Evolutionary conservation across 2,113 vertebrate genomes (phyloP).

Genomic region (Dasyprocta punctata): DNA sequence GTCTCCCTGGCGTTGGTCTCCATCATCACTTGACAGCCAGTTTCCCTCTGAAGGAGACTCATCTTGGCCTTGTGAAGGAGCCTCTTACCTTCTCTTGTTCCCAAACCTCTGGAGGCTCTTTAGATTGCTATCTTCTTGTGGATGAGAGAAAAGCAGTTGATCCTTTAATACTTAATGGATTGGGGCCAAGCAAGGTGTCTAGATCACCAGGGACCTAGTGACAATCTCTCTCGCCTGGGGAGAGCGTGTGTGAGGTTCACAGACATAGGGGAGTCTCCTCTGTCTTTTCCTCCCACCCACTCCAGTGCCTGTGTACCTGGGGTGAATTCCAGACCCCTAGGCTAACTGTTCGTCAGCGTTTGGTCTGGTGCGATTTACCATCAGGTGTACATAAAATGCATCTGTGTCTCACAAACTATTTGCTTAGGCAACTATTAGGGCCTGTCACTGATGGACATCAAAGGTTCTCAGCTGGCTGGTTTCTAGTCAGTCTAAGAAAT

Average conservation of each 20-base stretch:
- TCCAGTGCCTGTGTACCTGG: neutral
- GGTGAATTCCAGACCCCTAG: neutral
- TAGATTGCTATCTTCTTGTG: neutral
- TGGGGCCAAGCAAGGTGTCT: neutral
- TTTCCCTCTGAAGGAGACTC: neutral
- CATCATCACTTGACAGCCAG: neutral
- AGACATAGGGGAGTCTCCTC: neutral
- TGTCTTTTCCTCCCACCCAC: neutral
- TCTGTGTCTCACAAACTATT: slow-evolving; percentile 75
- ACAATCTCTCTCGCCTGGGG: no score
- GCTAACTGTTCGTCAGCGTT: slow-evolving; percentile 57
- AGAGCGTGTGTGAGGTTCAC: neutral
- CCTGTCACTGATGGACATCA: slow-evolving; percentile 83
- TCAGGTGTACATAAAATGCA: slow-evolving; percentile 79
- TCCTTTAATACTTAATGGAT: neutral
- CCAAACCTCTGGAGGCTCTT: neutral
- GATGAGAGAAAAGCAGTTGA: neutral
- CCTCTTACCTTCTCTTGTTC: neutral
- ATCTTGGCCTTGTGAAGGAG: neutral
- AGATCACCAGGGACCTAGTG: neutral
- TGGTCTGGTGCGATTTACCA: slow-evolving; percentile 76
- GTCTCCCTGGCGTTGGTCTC: neutral
- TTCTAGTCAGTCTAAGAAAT: slow-evolving; percentile 69
- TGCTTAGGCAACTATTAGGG: slow-evolving; percentile 80
- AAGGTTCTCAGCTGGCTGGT: slow-evolving; percentile 81